Percentiles rank a stretch among this genome's conserved stretches.
phyloP scores from a whole-genome alignment of 2,888 invertebrate genomes.

The Sepioteuthis lessoniana region DNA sequence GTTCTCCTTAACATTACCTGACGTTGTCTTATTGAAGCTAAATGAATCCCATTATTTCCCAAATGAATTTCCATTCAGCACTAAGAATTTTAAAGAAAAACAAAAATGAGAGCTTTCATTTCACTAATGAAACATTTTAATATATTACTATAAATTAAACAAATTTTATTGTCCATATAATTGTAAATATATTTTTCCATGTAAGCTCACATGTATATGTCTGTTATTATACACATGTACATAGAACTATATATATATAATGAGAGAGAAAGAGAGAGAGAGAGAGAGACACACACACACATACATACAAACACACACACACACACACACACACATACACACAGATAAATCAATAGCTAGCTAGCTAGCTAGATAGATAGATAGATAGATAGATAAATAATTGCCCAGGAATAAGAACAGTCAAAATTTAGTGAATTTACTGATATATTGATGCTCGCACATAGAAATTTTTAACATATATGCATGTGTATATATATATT shows the following conservation, averaged over 20 bases:
- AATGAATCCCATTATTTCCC: slow-evolving; percentile 10
- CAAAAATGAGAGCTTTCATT: neutral
- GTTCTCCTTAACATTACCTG: neutral
- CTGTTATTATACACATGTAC: no score
- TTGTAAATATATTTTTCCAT: neutral
- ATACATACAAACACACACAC: neutral
- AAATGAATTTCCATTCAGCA: slow-evolving; percentile 8
- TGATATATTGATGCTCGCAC: no score
- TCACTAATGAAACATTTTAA: neutral
- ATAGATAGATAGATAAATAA: neutral
- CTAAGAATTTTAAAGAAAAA: slow-evolving; percentile 17
- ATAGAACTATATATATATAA: no score
- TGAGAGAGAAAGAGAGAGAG: no score
- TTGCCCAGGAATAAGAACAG: no score
- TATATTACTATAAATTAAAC: neutral
- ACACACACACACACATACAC: neutral
- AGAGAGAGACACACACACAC: no score
- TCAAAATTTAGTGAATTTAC: no score
- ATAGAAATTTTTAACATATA: no score
- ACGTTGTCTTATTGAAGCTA: neutral
- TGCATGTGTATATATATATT: neutral
- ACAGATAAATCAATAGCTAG: neutral
- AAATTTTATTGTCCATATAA: neutral
- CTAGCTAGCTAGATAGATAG: neutral
- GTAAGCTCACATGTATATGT: neutral